Base-by-base conservation (phyloP, 2,113 vertebrate species). In the Semnopithecus entellus region DNA sequence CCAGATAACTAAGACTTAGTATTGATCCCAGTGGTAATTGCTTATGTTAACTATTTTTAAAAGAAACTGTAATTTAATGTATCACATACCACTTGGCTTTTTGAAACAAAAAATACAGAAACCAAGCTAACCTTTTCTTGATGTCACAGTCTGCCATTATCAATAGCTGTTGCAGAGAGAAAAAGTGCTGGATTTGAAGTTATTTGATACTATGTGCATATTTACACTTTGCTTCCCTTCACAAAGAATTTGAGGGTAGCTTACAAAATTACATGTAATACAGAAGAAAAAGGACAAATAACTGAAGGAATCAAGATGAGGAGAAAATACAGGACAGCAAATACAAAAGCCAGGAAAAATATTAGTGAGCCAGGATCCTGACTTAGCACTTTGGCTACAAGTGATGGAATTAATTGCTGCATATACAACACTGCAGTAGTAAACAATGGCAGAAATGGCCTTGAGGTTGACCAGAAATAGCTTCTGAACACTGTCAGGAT, bases 201-300 rank as follows among this genome's bases (percentile, higher is more conserved):
- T 72, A 91, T 76, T 91, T 94, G 66, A 84, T 93, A 16, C 17
- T 16, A 48, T 50, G 14, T 27, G 40, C 61, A 30, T 90, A 68
- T 83, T 95, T 97, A 61, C 61, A 72, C 68, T 97, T 55, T 22
- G 55, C 88, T 75, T 82, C 22, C 88, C n/a, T 80, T 70, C 73
- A 64, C 75, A 70, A 78, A 89, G 59, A 94, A 82, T 90, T 83
- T 72, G 78, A 96, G 78, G 78, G 45, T 64, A 61, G 52, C 84
- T 96, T 91, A 57, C 16, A 61, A 94, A 94, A 90, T 81, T 59
- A 52, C 30, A 38, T 59, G 50, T 35, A 48, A 66, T 45, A 70
- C 61, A 82, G 76, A 87, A 87, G 30, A 35, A 78, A 88, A 93
- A 89, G 72, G 66, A 55, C 30, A 91, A 84, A 93, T 80, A 75